Base-by-base conservation (phyloP, 2,797 vertebrate species). In the Semotilus atromaculatus region DNA sequence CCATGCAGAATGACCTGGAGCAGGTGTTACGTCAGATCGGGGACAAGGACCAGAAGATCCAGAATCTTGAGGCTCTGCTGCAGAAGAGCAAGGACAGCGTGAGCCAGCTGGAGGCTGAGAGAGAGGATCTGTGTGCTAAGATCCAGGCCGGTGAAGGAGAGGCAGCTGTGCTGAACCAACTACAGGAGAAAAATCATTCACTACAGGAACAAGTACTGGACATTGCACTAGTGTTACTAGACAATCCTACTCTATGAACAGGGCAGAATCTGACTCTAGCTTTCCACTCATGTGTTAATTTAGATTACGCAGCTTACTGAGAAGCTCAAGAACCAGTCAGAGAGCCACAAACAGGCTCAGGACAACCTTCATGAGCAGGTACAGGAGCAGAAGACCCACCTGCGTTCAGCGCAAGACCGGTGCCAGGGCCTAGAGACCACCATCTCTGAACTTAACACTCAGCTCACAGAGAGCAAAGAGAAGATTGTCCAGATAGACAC, bases 21-120 rank as follows among this genome's bases (percentile, higher is more conserved):
- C 98, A 99, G 94, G 98, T 99, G 19, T 88, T 99, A 84, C 96
- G 98, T 89, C 98, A 99, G 93, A 99, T 99, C 82, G 98, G 98
- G 23, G 98, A 99, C 90, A 99, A 99, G 87, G 98, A 99, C 92
- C 98, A 99, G 95, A 99, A 99, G 93, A 99, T 99, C 86, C 98
- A 99, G 93, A 99, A 99, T 89, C 96, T 99, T 88, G 98, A 99
- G 91, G 98, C 98, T 81, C 94, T 99, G 88, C 94, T 99, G 87
- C 98, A 99, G 91, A 99, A 99, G 92, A 97, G 97, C 90, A 98
- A 97, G 89, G 97, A 99, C 90, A 98, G 96, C 43, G 96, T 98
- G 88, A 96, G 94, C 64, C 93, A 99, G 85, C 93, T 99, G 85
- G 98, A 99, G 93, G 92, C 97, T 0, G 98, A 99, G 92, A 94